These are phyloP conservation scores for Neopelma chrysocephalum DNA, from an alignment of 2,797 vertebrate genomes.

Conservation along the genomic window DNA sequence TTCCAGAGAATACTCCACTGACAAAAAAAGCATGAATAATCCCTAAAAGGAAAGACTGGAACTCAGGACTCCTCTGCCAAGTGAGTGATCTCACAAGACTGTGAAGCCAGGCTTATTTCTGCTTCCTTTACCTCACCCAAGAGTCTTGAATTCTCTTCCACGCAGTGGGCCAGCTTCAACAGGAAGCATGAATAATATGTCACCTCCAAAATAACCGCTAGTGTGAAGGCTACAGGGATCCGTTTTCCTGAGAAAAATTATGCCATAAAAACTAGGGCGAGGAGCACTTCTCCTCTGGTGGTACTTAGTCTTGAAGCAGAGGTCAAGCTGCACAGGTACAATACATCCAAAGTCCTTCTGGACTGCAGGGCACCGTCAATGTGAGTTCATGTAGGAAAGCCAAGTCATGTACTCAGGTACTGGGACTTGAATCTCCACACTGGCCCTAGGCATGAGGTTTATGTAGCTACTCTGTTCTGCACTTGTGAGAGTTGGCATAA, in stretches of 20 bases:
- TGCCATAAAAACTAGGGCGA: background rate
- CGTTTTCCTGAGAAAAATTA: background rate
- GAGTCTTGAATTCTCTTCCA: constrained; percentile 9
- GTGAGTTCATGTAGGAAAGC: background rate
- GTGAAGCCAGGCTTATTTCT: constrained; percentile 14
- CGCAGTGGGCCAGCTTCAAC: background rate
- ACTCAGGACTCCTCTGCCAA: background rate
- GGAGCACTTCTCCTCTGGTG: background rate
- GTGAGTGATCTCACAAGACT: background rate
- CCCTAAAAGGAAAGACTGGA: background rate
- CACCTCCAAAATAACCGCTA: background rate
- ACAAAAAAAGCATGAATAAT: background rate
- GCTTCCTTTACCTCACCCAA: background rate
- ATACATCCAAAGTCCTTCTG: background rate
- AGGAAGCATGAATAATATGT: background rate
- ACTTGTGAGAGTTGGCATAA: background rate
- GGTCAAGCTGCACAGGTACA: background rate
- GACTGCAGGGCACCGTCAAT: background rate
- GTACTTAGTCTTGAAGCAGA: background rate
- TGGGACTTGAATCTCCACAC: background rate
- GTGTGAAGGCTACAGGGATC: background rate
- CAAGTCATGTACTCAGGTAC: background rate
- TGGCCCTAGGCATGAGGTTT: background rate
- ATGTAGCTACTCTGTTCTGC: background rate
- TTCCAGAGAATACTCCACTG: background rate